Evolutionary conservation across 2,888 invertebrate species (phyloP).

Genomic region (Napeogenes sylphis): DNA sequence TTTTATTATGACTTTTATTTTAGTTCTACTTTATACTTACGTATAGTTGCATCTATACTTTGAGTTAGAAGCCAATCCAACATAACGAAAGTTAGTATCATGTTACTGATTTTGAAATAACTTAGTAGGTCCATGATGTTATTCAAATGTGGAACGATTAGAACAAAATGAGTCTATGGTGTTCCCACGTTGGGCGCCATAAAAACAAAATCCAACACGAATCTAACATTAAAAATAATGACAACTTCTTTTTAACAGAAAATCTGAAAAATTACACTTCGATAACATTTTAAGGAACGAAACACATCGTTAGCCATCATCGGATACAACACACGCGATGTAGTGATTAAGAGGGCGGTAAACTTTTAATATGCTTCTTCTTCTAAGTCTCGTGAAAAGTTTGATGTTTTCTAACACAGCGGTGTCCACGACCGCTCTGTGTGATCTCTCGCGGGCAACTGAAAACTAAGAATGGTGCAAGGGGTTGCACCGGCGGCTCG

Average conservation of each 20-base stretch:
- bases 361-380: slow-evolving; percentile 54
- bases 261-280: slow-evolving; percentile 28
- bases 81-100: slow-evolving; percentile 19
- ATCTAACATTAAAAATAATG: slow-evolving; percentile 18
- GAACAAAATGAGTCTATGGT: slow-evolving; percentile 1
- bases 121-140: slow-evolving; percentile 5
- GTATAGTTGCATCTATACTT: slow-evolving; percentile 21
- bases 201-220: slow-evolving; percentile 10
- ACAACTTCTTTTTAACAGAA: slow-evolving; percentile 24
- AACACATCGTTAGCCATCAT: slow-evolving; percentile 48
- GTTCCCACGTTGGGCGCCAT: slow-evolving; percentile 18
- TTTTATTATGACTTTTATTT: slow-evolving; percentile 10
- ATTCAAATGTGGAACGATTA: slow-evolving; percentile 1
- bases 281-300: slow-evolving; percentile 44
- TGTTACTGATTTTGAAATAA: slow-evolving; percentile 19
- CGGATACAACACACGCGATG: slow-evolving; percentile 65
- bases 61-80: slow-evolving; percentile 25
- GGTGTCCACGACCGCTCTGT: slow-evolving; percentile 46
- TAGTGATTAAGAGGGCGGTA: slow-evolving; percentile 61
- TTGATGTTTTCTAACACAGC: slow-evolving; percentile 44
- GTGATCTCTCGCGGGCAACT: slow-evolving; percentile 53
- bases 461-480: slow-evolving; percentile 44
- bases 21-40: slow-evolving; percentile 19
- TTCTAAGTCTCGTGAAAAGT: slow-evolving; percentile 71
- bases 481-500: slow-evolving; percentile 43